Percentiles rank a stretch among this genome's conserved stretches.
Conservation (phyloP, 2,888 invertebrate species). For the Trachelus iudaicus region DNA sequence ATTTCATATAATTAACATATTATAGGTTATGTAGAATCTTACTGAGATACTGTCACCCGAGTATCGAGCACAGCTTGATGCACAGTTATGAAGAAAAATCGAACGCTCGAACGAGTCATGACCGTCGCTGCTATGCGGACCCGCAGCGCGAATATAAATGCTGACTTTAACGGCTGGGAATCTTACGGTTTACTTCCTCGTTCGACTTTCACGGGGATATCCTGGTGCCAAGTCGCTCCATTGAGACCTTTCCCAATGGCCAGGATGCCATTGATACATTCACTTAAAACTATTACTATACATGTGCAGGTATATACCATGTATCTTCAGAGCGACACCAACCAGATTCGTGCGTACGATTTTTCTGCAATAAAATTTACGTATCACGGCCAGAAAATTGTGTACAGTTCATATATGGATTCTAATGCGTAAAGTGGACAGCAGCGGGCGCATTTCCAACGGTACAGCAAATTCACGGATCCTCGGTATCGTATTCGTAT, state of each 20-base stretch:
- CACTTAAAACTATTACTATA: not conserved
- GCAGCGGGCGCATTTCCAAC: not conserved
- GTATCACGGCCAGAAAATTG: not conserved
- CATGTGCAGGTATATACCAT: not conserved
- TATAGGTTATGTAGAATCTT: not conserved
- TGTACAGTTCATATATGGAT: not conserved
- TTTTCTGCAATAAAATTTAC: not conserved
- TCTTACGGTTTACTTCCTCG: not conserved
- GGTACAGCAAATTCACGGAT: not conserved
- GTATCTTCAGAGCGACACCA: not conserved
- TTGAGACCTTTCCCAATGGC: not conserved
- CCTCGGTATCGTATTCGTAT: not conserved
- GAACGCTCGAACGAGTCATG: not conserved
- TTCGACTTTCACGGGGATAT: conserved; percentile 3
- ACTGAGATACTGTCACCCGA: not conserved
- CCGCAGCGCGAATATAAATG: not conserved
- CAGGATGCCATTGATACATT: not conserved
- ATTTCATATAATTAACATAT: not conserved
- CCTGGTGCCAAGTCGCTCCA: not conserved
- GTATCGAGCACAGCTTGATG: not conserved
- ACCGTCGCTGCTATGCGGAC: not conserved
- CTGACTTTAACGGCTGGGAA: not conserved
- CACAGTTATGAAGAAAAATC: not conserved
- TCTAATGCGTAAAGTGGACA: not conserved
- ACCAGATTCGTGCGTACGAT: not conserved